Base-by-base conservation (phyloP, 2,888 invertebrate genomes). In the Danaus chrysippus region DNA sequence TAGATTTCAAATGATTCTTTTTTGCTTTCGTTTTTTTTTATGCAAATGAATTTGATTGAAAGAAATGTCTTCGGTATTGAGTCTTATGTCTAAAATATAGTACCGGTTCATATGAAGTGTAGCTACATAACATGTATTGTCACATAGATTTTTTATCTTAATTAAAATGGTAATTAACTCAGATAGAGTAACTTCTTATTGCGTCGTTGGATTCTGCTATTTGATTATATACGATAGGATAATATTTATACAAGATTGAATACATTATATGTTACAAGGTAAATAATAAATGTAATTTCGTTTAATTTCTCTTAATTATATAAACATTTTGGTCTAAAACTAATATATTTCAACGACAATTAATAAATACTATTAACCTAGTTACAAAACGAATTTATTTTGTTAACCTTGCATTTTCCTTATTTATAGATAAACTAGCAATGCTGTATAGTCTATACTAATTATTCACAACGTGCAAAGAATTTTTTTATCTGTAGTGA, bases 351-450 rank as follows among this genome's bases (percentile, higher is more conserved):
- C 57, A n/a, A 60, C 56, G 55, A 65, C 64, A 56, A 61, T 65
- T 65, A 65, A 59, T 56, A 55, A 62, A 62, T 17, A 53, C 54
- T 59, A 65, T 64, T 70, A 67, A 68, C 67, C 67, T 54, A 68
- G 64, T 68, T 71, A 63, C 62, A 61, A 66, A 66, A 62, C 63
- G 67, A 64, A 64, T 68, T 64, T 65, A 68, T 58, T 58, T 61
- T 43, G 52, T 58, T 64, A 65, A 61, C 64, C 63, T 70, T 66
- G 64, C 59, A 67, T 71, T 71, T 72, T 72, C 70, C 72, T 70
- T 69, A 63, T 68, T 55, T 63, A 66, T 67, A 55, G 59, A 62
- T 66, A 67, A 65, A 59, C 66, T 58, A 56, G 61, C 69, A 65
- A 64, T 49, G 49, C 17, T 60, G 62, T 59, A 42, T 54, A 66